Conservation (phyloP, 2,888 invertebrate species). For the Spisula subtruncata region DNA sequence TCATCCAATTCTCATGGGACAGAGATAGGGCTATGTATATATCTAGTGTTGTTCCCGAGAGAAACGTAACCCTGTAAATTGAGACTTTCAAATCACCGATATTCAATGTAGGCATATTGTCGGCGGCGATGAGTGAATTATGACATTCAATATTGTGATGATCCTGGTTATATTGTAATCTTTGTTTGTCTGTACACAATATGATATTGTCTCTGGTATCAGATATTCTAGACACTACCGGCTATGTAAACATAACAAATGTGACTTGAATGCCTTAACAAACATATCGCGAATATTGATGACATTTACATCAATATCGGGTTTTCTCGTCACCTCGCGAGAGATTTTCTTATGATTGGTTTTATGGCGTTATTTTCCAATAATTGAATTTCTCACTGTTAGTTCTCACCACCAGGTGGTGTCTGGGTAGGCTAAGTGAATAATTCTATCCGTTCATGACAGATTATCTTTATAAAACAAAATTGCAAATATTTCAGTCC, state of each 20-base stretch:
- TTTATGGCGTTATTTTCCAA: neutral
- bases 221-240: neutral
- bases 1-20: too few species aligned
- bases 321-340: neutral
- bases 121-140: neutral
- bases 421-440: neutral
- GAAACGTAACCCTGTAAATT: neutral
- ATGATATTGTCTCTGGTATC: conserved; percentile 1
- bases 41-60: neutral
- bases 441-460: neutral
- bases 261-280: conserved; percentile 1
- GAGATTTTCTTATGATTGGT: conserved; percentile 18
- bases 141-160: neutral
- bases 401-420: neutral
- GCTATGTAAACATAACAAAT: neutral
- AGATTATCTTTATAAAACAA: neutral
- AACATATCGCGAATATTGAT: conserved; percentile 29
- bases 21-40: neutral
- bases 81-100: neutral
- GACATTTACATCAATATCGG: conserved; percentile 14
- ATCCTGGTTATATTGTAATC: neutral
- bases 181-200: conserved; percentile 6
- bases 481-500: neutral
- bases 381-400: neutral
- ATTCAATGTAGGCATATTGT: neutral